These are phyloP conservation scores for Nephrotoma appendiculata DNA, from an alignment of 2,888 invertebrate species.

Conservation along the genomic window DNA sequence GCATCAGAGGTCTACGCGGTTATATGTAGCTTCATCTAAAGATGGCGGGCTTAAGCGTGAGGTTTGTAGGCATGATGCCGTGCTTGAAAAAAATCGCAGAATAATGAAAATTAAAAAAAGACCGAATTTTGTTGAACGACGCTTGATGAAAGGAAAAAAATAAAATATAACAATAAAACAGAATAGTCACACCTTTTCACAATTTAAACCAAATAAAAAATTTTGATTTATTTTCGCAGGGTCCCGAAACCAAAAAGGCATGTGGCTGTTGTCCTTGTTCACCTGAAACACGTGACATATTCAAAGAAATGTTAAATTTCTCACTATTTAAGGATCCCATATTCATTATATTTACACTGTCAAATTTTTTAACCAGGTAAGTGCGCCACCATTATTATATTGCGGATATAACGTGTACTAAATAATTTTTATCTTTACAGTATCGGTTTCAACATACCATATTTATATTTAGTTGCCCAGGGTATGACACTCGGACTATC, in stretches of 20 bases:
- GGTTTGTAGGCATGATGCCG: no score
- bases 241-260: slow-evolving; percentile 24
- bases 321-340: slow-evolving; percentile 69
- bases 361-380: slow-evolving; percentile 57
- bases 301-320: slow-evolving; percentile 74
- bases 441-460: slow-evolving; percentile 88
- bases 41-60: no score
- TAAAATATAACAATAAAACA: no score
- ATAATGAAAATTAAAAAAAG: no score
- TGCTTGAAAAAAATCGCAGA: no score
- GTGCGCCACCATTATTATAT: not conserved
- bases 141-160: no score
- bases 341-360: slow-evolving; percentile 78
- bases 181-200: no score
- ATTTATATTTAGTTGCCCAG: slow-evolving; percentile 68
- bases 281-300: slow-evolving; percentile 52
- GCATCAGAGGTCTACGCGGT: no score
- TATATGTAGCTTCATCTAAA: no score
- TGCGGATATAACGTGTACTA: not conserved
- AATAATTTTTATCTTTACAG: slow-evolving; percentile 32
- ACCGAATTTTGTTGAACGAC: no score
- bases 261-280: slow-evolving; percentile 51
- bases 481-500: slow-evolving; percentile 44
- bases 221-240: slow-evolving; percentile 15
- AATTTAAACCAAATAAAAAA: not conserved